Percentiles rank a stretch among this genome's conserved stretches.
Evolutionary conservation across 2,888 invertebrate species (phyloP).

Genomic region (Drosophila stalkeri): DNA sequence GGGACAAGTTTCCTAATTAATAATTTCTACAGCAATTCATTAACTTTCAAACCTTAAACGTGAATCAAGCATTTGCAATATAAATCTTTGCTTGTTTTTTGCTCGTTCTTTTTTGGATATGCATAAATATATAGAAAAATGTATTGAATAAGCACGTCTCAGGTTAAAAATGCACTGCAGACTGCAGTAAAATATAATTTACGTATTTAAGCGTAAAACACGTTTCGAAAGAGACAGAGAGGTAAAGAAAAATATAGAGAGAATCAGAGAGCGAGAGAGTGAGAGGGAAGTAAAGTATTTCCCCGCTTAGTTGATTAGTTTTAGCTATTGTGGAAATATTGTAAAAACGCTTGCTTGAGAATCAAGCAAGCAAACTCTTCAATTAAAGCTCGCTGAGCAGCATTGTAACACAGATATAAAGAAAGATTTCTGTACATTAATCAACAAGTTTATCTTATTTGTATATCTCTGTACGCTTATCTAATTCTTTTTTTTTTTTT

Average conservation of each 20-base stretch:
- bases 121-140: slow-evolving; percentile 19
- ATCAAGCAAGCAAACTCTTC: slow-evolving; percentile 2
- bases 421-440: slow-evolving; percentile 4
- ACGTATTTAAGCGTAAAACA: slow-evolving; percentile 56
- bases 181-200: slow-evolving; percentile 36
- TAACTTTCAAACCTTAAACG: neutral
- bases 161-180: slow-evolving; percentile 39
- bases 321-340: slow-evolving; percentile 19
- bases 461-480: slow-evolving; percentile 11
- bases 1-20: neutral
- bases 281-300: neutral
- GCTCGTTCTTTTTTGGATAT: neutral
- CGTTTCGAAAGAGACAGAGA: slow-evolving; percentile 37
- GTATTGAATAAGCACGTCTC: slow-evolving; percentile 43
- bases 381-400: neutral
- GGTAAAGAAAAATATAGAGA: neutral
- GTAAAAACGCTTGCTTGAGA: slow-evolving; percentile 3
- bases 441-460: slow-evolving; percentile 11
- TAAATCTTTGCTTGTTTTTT: neutral
- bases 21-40: neutral
- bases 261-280: neutral
- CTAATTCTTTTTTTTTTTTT: neutral
- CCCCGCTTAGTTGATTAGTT: slow-evolving; percentile 16
- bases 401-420: slow-evolving; percentile 3
- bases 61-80: slow-evolving; percentile 5